Base-by-base conservation (phyloP, 1,140 invertebrate genomes). In the Adoxophyes honmai region DNA sequence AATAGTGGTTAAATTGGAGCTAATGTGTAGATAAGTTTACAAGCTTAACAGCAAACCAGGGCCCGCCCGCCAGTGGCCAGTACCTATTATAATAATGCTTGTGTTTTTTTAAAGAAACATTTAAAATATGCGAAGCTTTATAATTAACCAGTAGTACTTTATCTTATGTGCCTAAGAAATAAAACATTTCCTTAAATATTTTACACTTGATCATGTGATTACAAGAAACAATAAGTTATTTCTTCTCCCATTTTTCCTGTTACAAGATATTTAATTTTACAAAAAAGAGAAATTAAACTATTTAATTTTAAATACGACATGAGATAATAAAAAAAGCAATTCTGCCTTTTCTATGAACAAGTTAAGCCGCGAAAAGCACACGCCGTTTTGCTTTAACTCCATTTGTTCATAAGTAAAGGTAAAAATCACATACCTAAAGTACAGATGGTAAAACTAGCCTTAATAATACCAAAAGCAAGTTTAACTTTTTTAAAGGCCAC, bases 381-480 rank as follows among this genome's bases (percentile, higher is more conserved):
- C 16, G 15, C 39, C 1, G n/a, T n/a, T n/a, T 44, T 1, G 39
- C 8, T 10, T 58, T 36, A 18, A 33, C 33, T 59, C 33, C 21
- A 28, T 28, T 68, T 75, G 60, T 60, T 68, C 44, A 64, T 61
- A 72, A 68, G 52, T 65, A 75, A 10, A 64, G 62, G 60, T 66
- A 56, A 70, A 21, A 60, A 72, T 65, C 58, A 62, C 57, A 70
- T 60, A 74, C 61, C 62, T 74, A 70, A 78, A 89, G 83, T 73
- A 91, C 91, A 91, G 84, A 77, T 54, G 66, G 68, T 75, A 78
- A 73, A 74, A 69, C 75, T 83, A 85, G 71, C 68, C 78, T 75
- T 81, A 79, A 75, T 74, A 60, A 78, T 76, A 80, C 66, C 66
- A 85, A 74, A 85, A 90, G 75, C 84, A 86, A 83, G 67, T 77